Evolutionary conservation across 2,888 invertebrate species (phyloP), one percentile per base, ranked within the genome.

Genomic region (Zhuqinia jingwanae): DNA sequence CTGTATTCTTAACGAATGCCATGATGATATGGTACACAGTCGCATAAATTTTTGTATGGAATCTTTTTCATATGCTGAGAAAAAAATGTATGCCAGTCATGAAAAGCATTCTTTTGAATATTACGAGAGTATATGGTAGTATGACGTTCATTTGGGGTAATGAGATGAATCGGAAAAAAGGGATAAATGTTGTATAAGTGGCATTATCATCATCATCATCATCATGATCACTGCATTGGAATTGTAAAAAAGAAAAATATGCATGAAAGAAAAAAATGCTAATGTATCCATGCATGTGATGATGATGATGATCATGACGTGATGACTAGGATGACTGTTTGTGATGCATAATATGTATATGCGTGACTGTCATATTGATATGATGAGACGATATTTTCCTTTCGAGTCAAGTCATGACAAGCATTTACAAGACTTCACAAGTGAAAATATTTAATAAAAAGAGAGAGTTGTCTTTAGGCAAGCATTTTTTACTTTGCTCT

Each of bases 121-220:
- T 42, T 25, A n/a, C 11, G 63, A 65, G 47, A 58, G 63, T 78
- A 60, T 6, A 36, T 36, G 8, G 36, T 36, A 36, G 36, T n/a
- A 81, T 81, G 81, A 81, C 81, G 73, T 73, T 73, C 56, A 58
- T 73, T 73, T 56, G 60, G 73, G 58, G 60, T 81, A 81, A 81
- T 81, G 73, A 73, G 70, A 73, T 70, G 45, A 81, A 58, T 81
- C n/a, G 47, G 50, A 47, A 47, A 70, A 53, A 81, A 70, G 2
- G 45, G 42, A 58, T 36, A 68, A 68, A 70, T 53, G 68, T 47
- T 79, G 27, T 68, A n/a, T 50, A 50, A 15, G 50, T 50, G n/a
- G n/a, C 20, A 56, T 3, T 20, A 56, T n/a, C 63, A 13, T 25
- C 22, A 27, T 63, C 13, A 30, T 30, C 63, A 63, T 8, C 8